phyloP scores from a whole-genome alignment of 1,140 invertebrate genomes.

The Drosophila bocqueti region DNA sequence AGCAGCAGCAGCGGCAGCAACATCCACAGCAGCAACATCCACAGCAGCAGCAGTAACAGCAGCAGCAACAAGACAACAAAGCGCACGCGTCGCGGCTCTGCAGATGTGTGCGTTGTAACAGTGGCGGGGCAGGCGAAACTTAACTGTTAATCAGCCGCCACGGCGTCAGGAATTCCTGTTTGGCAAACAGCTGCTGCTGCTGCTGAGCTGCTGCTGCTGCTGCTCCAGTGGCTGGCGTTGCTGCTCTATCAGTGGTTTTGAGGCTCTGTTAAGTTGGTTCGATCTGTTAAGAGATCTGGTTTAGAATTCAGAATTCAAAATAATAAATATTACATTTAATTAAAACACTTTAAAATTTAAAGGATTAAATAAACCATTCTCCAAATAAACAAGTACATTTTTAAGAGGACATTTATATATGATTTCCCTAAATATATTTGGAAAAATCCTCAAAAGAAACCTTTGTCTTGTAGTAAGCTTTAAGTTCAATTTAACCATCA shows the following conservation, averaged over 20 bases:
- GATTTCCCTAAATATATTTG: background rate
- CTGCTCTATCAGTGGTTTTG: slow-evolving; percentile 1
- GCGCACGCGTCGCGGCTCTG: slow-evolving; percentile 62
- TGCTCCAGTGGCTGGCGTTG: background rate
- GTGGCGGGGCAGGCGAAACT: slow-evolving; percentile 47
- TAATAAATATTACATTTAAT: background rate
- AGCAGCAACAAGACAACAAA: slow-evolving; percentile 58
- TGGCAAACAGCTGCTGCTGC: slow-evolving; percentile 46
- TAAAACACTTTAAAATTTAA: background rate
- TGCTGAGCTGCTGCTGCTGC: slow-evolving; percentile 16
- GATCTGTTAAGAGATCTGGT: slow-evolving; percentile 12
- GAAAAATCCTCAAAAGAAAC: background rate
- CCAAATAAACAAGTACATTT: no score
- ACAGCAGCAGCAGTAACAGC: slow-evolving; percentile 30
- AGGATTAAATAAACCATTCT: background rate
- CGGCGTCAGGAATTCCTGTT: slow-evolving; percentile 49
- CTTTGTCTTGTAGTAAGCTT: no score
- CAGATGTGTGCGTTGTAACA: slow-evolving; percentile 25
- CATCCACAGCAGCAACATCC: slow-evolving; percentile 26
- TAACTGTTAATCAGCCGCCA: slow-evolving; percentile 52
- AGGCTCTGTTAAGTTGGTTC: slow-evolving; percentile 30
- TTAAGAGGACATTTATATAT: background rate
- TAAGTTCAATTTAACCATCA: background rate
- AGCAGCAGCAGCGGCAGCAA: slow-evolving; percentile 28
- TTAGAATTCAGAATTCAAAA: background rate